Evolutionary conservation across 2,888 invertebrate genomes (phyloP), one percentile per base, ranked within the genome.

Genomic region (Caenorhabditis plicata): DNA sequence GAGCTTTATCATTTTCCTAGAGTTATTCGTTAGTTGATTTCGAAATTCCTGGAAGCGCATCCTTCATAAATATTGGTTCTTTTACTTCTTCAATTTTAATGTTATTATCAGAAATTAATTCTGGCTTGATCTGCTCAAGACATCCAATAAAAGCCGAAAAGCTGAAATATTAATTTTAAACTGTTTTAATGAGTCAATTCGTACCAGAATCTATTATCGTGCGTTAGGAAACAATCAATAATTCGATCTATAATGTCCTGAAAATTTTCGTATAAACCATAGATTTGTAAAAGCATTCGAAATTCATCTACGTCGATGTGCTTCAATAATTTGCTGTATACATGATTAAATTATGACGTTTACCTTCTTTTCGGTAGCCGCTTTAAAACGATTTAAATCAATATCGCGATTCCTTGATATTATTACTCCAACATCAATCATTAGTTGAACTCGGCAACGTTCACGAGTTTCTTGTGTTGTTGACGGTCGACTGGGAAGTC

Each of bases 121-220:
- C 38, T n/a, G 56, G 50, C 25, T 56, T 56, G 23, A 56, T 45
- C 38, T 56, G 56, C 31, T 56, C 45, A 11, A 56, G 50, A 25
- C 56, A 56, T 19, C 56, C 56, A 29, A 56, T 46, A 19, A 56
- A 56, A 2, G 56, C 56, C 11, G 56, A 56, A 27, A 56, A 56
- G 17, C 56, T 56, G 46, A 25, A 56, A 56, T 3, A 36, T n/a
- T 3, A 33, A 33, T 33, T 33, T 44, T 15, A 1, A 26, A 5
- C n/a, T 35, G 35, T 4, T 17, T n/a, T n/a, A n/a, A n/a, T n/a
- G n/a, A 26, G 25, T 33, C 2, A 45, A 29, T 42, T 19, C 42
- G 42, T n/a, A 65, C 65, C 58, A 62, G 27, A 65, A 65, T 26
- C 42, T 25, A n/a, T 55, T 41, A 36, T 65, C 62, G 22, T 35